These are phyloP conservation scores for Leucania comma DNA, from an alignment of 2,888 invertebrate species.

Conservation along the genomic window DNA sequence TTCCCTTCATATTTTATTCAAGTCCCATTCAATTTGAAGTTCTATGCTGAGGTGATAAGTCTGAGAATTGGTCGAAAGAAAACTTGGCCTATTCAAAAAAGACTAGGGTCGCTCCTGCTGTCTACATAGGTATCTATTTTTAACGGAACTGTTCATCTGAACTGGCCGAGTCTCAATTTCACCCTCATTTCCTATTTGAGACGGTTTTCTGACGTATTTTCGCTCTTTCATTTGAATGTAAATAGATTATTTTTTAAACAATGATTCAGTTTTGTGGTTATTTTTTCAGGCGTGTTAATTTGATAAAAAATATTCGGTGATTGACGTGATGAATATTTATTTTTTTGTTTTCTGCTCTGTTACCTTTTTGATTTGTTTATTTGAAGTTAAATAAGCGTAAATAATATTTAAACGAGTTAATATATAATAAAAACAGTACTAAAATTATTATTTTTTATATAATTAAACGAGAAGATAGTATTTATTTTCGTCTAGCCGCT, in stretches of 20 bases:
- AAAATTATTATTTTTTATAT: no score
- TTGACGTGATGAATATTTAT: slow-evolving; percentile 21
- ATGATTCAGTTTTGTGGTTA: slow-evolving; percentile 24
- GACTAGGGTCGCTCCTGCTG: slow-evolving; percentile 65
- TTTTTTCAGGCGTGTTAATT: slow-evolving; percentile 43
- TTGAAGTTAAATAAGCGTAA: neutral
- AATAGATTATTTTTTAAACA: slow-evolving; percentile 62
- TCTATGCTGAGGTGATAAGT: slow-evolving; percentile 31
- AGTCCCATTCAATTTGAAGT: slow-evolving; percentile 21
- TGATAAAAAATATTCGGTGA: slow-evolving; percentile 42
- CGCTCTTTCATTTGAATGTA: slow-evolving; percentile 56
- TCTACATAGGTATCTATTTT: slow-evolving; percentile 67
- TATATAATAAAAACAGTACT: neutral
- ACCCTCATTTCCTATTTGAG: slow-evolving; percentile 70
- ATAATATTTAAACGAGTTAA: slow-evolving; percentile 5
- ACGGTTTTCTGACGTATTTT: slow-evolving; percentile 56
- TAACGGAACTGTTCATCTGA: slow-evolving; percentile 67
- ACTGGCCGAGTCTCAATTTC: slow-evolving; percentile 70
- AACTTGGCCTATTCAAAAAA: slow-evolving; percentile 56
- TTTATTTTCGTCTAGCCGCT: neutral
- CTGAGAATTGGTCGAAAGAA: slow-evolving; percentile 24
- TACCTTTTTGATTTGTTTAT: neutral
- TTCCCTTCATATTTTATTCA: slow-evolving; percentile 24
- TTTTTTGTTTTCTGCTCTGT: neutral
- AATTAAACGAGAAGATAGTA: neutral